These are phyloP conservation scores for Tauraco hartlaubi DNA, from an alignment of 2,797 vertebrate genomes.

Conservation along the genomic window DNA sequence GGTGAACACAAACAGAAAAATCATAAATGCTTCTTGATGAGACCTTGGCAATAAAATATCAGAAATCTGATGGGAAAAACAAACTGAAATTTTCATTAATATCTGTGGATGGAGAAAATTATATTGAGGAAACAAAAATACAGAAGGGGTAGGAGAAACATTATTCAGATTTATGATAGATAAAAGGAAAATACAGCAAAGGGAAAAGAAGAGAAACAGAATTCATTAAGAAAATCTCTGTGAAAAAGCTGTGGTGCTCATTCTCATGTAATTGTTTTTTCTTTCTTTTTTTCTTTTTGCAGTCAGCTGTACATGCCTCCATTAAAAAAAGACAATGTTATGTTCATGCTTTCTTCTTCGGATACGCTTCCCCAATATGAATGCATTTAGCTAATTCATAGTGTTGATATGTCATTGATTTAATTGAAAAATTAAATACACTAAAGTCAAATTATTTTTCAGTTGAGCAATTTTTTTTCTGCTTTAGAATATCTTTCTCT, in stretches of 20 bases:
- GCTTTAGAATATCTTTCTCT: neutral
- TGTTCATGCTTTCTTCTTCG: neutral
- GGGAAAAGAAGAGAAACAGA: neutral
- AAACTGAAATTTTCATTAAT: neutral
- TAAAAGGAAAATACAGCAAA: neutral
- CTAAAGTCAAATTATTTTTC: neutral
- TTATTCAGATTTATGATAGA: neutral
- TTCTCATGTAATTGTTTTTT: neutral
- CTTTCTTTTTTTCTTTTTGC: neutral
- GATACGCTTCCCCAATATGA: neutral
- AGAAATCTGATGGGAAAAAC: neutral
- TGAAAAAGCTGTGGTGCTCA: neutral
- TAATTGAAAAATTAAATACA: neutral
- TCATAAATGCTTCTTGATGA: neutral
- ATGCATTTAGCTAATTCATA: neutral
- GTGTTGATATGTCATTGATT: neutral
- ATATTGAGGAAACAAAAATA: neutral
- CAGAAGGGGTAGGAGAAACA: neutral
- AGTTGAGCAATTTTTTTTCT: neutral
- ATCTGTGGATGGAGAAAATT: neutral
- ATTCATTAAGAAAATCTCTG: neutral
- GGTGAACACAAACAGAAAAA: neutral
- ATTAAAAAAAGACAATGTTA: neutral
- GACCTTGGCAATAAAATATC: neutral
- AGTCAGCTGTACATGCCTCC: neutral